These are phyloP conservation scores for Parapsyche elsis DNA, from an alignment of 1,140 invertebrate species.

Conservation along the genomic window DNA sequence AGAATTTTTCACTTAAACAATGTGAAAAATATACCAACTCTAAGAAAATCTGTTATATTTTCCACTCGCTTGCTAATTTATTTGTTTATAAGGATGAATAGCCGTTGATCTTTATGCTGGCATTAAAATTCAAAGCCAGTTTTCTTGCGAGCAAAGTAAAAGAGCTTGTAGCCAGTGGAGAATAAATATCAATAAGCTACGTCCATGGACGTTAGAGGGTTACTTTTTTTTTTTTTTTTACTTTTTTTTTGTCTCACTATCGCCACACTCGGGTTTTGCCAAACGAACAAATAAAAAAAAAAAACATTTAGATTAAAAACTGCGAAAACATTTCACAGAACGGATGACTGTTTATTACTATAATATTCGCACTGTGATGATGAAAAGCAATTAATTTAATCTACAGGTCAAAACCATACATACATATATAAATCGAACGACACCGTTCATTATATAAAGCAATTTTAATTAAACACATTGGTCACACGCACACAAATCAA, in stretches of 20 bases:
- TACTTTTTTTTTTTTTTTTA: slow-evolving; percentile 10
- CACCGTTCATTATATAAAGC: too few relatives aligned
- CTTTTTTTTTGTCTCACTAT: background rate
- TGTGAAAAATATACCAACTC: too few relatives aligned
- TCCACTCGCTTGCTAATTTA: slow-evolving; percentile 20
- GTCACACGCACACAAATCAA: too few relatives aligned
- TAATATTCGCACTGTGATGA: too few relatives aligned
- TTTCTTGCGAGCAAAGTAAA: slow-evolving; percentile 42
- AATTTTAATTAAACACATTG: too few relatives aligned
- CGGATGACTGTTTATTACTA: too few relatives aligned
- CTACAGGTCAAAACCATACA: too few relatives aligned
- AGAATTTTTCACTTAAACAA: too few relatives aligned
- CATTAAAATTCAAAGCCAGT: slow-evolving; percentile 45
- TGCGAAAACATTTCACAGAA: background rate
- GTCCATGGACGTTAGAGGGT: slow-evolving; percentile 21
- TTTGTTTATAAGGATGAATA: slow-evolving; percentile 41
- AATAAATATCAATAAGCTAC: slow-evolving; percentile 48
- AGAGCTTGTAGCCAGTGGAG: slow-evolving; percentile 34
- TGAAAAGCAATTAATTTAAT: too few relatives aligned
- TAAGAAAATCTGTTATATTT: background rate
- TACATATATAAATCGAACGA: too few relatives aligned
- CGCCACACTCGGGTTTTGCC: background rate
- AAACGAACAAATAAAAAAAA: too few relatives aligned
- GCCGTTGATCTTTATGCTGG: background rate
- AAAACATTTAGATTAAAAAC: too few relatives aligned